A percentile compares a stretch with the other conserved stretches of the same genome.
phyloP scores from a whole-genome alignment of 2,797 vertebrate genomes.

The Phalloptychus januarius region DNA sequence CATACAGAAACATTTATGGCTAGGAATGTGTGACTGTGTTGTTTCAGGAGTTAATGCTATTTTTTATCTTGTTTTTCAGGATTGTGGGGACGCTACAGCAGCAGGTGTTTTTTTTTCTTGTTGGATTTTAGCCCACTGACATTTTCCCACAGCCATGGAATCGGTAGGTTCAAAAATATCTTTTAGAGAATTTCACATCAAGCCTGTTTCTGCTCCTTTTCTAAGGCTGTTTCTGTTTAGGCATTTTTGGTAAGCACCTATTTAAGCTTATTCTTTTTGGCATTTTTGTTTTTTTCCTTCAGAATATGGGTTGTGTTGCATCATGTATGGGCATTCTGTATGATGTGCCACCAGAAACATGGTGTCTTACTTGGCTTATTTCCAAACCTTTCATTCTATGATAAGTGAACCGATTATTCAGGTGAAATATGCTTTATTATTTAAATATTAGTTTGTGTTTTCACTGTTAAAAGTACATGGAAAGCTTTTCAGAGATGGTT shows the following conservation, averaged over 20 bases:
- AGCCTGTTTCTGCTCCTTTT: conserved; percentile 13
- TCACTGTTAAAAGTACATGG: background rate
- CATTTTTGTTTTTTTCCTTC: background rate
- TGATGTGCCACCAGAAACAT: background rate
- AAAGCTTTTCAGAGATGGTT: background rate
- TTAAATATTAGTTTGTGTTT: background rate
- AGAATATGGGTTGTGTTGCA: background rate
- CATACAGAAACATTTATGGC: conserved; percentile 4
- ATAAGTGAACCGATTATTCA: background rate
- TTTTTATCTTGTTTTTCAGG: conserved; percentile 73
- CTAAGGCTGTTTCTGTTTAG: conserved; percentile 7
- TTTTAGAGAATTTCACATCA: conserved; percentile 15
- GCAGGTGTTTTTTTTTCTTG: conserved; percentile 56
- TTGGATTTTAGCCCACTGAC: conserved; percentile 83
- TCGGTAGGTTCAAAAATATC: conserved; percentile 79
- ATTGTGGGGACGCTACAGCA: conserved; percentile 73
- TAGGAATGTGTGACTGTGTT: conserved; percentile 57
- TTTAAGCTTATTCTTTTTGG: background rate
- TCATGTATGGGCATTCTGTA: conserved; percentile 8
- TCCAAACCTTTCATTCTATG: background rate
- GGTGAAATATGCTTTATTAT: conserved; percentile 3
- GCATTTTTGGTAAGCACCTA: conserved; percentile 2
- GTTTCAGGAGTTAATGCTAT: conserved; percentile 62
- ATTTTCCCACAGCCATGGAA: conserved; percentile 86
- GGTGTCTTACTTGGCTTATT: background rate